Evolutionary conservation across 2,113 vertebrate genomes (phyloP).

Genomic region (Strix aluco): DNA sequence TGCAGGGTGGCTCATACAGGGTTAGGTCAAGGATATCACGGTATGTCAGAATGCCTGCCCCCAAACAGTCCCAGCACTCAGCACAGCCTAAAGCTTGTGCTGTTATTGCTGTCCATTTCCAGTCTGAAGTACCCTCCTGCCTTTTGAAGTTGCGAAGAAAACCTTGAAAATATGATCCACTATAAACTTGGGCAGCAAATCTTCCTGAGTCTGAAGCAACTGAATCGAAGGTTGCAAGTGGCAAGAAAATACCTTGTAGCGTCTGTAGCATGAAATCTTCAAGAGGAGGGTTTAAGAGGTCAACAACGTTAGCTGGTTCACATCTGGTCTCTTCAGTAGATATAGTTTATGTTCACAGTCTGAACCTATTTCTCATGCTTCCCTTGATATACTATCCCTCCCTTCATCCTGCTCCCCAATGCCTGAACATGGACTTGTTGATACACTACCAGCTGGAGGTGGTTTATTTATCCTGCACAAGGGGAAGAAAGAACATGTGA

Average conservation of each 20-base stretch:
- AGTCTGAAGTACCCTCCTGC: not conserved
- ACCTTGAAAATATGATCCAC: not conserved
- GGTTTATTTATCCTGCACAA: not conserved
- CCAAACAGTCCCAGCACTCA: not conserved
- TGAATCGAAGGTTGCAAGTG: not conserved
- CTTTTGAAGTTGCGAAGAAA: not conserved
- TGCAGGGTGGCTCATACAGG: not conserved
- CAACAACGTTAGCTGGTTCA: rapidly evolving
- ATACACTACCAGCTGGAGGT: not conserved
- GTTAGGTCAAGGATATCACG: not conserved
- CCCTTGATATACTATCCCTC: not conserved
- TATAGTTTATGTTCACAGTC: not conserved
- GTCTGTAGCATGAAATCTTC: not conserved
- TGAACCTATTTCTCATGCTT: not conserved
- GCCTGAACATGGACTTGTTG: not conserved
- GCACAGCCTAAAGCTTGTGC: not conserved
- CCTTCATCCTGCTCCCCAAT: not conserved
- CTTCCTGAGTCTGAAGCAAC: not conserved
- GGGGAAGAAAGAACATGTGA: not conserved
- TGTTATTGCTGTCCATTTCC: not conserved
- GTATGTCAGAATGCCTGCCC: not conserved
- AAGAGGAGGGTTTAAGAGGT: not conserved
- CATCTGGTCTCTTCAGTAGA: not conserved
- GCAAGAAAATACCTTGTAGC: not conserved
- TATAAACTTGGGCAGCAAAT: not conserved